Percentiles rank a stretch among this genome's conserved stretches.
Conservation (phyloP, 2,888 invertebrate genomes). For the Glaucopsyche alexis region DNA sequence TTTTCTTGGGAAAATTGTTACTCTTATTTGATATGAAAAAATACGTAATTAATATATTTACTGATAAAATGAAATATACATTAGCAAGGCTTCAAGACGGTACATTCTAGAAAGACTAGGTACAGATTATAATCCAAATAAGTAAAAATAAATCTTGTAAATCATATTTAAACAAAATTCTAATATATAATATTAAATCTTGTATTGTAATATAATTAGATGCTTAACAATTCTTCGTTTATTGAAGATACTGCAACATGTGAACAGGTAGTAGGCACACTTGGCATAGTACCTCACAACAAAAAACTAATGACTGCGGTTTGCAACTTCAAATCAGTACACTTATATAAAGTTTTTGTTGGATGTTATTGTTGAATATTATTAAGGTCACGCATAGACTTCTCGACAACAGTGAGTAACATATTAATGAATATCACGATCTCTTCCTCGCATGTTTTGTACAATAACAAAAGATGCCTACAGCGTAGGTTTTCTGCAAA, state of each 20-base stretch:
- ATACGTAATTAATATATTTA: neutral
- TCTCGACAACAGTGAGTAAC: constrained; percentile 2
- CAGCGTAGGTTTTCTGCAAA: too few relatives aligned
- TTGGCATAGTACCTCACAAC: neutral
- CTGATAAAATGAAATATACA: neutral
- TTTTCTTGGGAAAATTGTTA: constrained; percentile 26
- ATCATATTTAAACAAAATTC: too few relatives aligned
- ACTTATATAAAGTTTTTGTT: constrained; percentile 11
- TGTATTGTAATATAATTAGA: neutral
- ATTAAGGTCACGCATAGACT: neutral
- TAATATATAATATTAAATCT: too few relatives aligned
- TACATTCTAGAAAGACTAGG: neutral
- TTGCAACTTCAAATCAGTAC: constrained; percentile 17
- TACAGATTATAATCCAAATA: neutral
- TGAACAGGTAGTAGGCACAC: neutral
- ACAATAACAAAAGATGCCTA: too few relatives aligned
- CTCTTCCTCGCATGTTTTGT: too few relatives aligned
- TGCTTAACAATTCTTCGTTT: neutral
- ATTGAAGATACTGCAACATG: neutral
- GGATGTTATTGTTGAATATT: constrained; percentile 17
- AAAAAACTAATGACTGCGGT: constrained; percentile 19
- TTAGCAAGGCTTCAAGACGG: neutral
- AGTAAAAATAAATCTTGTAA: too few relatives aligned
- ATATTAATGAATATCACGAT: constrained; percentile 1
- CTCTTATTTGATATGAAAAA: neutral